Conservation (phyloP, 2,113 vertebrate species). For the Muntiacus muntjak region DNA sequence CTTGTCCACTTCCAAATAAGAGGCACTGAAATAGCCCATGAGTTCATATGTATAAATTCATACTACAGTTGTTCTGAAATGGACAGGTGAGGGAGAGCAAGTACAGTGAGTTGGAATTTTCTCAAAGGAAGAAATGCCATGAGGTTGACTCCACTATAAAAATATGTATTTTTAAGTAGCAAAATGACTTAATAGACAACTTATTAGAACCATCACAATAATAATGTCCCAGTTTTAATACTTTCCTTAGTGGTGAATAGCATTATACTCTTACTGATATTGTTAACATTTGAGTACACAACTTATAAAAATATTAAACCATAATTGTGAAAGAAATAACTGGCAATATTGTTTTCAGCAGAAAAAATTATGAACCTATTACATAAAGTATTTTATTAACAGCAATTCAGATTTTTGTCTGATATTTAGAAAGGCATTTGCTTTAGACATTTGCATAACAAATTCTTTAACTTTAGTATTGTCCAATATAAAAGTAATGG, state of each 20-base stretch:
- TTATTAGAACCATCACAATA: neutral
- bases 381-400: neutral
- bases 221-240: neutral
- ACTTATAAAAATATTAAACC: neutral
- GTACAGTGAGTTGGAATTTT: neutral
- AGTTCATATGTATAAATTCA: neutral
- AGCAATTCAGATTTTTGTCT: neutral
- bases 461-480: neutral
- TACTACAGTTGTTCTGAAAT: neutral
- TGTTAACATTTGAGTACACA: neutral
- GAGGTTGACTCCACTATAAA: neutral
- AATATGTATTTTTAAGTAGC: neutral
- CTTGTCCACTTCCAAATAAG: neutral
- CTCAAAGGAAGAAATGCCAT: neutral
- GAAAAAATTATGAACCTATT: neutral
- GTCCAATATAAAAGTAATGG: neutral
- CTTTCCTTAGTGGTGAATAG: neutral
- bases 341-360: neutral
- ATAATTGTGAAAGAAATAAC: neutral
- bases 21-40: neutral
- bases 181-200: neutral
- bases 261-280: neutral
- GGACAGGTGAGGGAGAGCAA: neutral
- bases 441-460: neutral
- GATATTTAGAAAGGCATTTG: neutral